phyloP scores from a whole-genome alignment of 2,797 vertebrate genomes.

The Hypotaenidia philippensis region DNA sequence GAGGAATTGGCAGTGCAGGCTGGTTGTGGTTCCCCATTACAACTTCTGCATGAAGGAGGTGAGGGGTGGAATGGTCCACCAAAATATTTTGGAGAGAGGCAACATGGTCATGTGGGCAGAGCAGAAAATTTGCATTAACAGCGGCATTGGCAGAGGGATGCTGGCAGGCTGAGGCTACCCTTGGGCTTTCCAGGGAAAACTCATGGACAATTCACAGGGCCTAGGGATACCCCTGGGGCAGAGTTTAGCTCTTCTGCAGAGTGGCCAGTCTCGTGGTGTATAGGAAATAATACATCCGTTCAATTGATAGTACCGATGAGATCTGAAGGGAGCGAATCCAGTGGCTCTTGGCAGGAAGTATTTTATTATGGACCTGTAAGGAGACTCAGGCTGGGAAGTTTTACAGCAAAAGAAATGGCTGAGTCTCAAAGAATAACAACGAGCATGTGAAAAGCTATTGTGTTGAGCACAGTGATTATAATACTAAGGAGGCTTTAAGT shows the following conservation, averaged over 20 bases:
- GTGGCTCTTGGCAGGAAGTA: not conserved
- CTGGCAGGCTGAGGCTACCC: not conserved
- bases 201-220: not conserved
- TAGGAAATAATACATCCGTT: not conserved
- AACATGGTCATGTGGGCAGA: not conserved
- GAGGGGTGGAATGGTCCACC: not conserved
- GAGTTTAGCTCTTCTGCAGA: not conserved
- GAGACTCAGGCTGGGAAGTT: not conserved
- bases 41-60: rapidly evolving
- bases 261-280: not conserved
- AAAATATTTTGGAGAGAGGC: not conserved
- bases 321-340: not conserved
- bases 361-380: not conserved
- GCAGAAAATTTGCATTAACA: not conserved
- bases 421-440: not conserved
- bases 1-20: not conserved
- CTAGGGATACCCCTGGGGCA: too few species aligned
- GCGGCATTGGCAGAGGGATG: not conserved
- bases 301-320: not conserved
- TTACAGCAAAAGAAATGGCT: not conserved
- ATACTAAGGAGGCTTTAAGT: not conserved
- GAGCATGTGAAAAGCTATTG: not conserved
- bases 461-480: not conserved
- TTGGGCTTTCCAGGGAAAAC: not conserved
- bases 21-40: rapidly evolving